These are phyloP conservation scores for Tetramorium simillimum DNA, from an alignment of 1,140 invertebrate genomes.

Conservation along the genomic window DNA sequence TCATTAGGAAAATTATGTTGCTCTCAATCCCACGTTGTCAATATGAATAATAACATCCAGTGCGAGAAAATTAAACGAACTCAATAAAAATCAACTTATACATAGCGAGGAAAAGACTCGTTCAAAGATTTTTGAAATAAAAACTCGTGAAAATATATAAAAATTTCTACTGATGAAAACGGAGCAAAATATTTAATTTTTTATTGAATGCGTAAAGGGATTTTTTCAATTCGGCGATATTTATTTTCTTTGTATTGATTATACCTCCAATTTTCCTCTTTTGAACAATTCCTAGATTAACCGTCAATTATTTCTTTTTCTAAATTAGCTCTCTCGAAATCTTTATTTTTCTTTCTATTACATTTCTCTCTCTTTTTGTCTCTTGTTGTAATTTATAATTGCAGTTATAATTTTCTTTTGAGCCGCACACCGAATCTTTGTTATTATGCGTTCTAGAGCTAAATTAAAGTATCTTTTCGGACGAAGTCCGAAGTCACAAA, in stretches of 20 bases:
- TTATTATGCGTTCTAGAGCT: not conserved
- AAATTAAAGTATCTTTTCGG: slow-evolving; percentile 29
- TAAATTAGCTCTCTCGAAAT: not conserved
- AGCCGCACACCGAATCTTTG: not conserved
- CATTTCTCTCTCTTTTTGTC: not conserved
- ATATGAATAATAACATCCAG: not conserved
- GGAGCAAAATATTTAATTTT: not conserved
- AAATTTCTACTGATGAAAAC: not conserved
- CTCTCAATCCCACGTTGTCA: slow-evolving; percentile 28
- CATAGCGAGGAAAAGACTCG: not conserved
- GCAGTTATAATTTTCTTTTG: not conserved
- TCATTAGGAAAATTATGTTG: slow-evolving; percentile 39
- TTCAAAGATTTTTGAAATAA: not conserved
- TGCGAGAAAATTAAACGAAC: too few species aligned
- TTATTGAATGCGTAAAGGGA: not conserved
- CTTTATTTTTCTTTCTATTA: not conserved
- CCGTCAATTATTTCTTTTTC: too few species aligned
- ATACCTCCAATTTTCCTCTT: not conserved
- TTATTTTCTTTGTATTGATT: slow-evolving; percentile 4
- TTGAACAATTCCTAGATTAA: too few species aligned
- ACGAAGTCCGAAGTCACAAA: slow-evolving; percentile 27
- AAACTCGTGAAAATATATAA: not conserved
- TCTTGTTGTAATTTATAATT: too few species aligned
- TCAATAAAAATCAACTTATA: not conserved
- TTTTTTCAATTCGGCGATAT: not conserved